phyloP scores from a whole-genome alignment of 1,140 invertebrate genomes.

The Microplitis mediator region DNA sequence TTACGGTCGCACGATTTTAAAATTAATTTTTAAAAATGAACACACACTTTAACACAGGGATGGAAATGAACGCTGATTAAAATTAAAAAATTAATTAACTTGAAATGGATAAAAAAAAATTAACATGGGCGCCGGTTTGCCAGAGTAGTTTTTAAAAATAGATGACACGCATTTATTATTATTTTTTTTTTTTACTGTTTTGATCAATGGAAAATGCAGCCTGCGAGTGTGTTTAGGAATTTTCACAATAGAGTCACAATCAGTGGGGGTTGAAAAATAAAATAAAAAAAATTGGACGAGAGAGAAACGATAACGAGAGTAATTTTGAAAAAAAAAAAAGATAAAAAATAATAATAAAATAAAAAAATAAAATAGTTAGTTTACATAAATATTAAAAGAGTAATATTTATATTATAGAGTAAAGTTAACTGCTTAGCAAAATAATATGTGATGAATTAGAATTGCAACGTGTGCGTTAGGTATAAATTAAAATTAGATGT shows the following conservation, averaged over 20 bases:
- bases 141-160: neutral
- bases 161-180: neutral
- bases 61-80: no score
- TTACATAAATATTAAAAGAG: neutral
- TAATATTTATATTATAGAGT: neutral
- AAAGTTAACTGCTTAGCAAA: constrained; percentile 7
- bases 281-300: constrained; percentile 8
- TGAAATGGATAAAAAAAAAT: no score
- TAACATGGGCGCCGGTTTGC: no score
- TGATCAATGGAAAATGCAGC: constrained; percentile 10
- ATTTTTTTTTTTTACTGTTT: neutral
- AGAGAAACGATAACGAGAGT: constrained; percentile 23
- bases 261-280: neutral
- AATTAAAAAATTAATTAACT: no score
- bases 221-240: constrained; percentile 18
- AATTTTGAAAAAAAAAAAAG: neutral
- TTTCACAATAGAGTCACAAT: constrained; percentile 7
- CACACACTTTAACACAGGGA: no score
- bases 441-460: constrained; percentile 36
- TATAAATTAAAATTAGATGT: constrained; percentile 44
- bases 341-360: neutral
- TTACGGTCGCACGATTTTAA: neutral
- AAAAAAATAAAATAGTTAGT: neutral
- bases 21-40: no score
- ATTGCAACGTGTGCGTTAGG: constrained; percentile 36